Evolutionary conservation across 2,113 vertebrate genomes (phyloP), one percentile per base, ranked within the genome.

Genomic region (Stomatorhinus ivindoensis): DNA sequence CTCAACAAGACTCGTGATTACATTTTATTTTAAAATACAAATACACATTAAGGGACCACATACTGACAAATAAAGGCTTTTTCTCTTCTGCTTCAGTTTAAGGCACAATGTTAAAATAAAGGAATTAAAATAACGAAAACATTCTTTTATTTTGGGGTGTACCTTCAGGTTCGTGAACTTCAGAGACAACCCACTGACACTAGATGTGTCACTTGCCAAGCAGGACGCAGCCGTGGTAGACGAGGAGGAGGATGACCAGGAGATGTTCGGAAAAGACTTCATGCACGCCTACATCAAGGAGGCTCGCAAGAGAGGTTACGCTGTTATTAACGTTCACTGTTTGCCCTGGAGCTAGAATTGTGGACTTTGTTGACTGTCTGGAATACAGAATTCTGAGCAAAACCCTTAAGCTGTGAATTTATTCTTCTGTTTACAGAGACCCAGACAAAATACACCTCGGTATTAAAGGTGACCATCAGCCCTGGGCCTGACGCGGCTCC

Each of bases 111-210:
- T 84, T 86, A 51, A 86, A 85, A 48, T 48, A 85, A 85, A n/a
- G n/a, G n/a, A n/a, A n/a, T 84, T 86, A 51, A 86, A 85, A 48
- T 48, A 85, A 85, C 39, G 48, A 47, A 47, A 48, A 85, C 4
- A 48, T 58, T 82, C 21, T 35, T 19, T 39, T 4, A 44, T 42
- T 24, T 91, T 15, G 55, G 46, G 11, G 35, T 55, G 44, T 39
- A 93, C 89, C 91, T 19, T 58, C 92, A 99, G 98, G 95, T 99
- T 99, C 95, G 98, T 99, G 91, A 99, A 98, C 94, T 99, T 99
- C 92, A 95, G 98, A 94, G 98, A 97, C 94, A 99, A 99, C 58
- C 98, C 98, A 4, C 88, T 99, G 92, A 96, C 95, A 86, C 87
- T 98, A 82, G 94, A 98, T 0, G 92, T 99, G 90, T 94, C 91